Conservation (phyloP, 2,113 vertebrate genomes). For the Thomomys bottae region DNA sequence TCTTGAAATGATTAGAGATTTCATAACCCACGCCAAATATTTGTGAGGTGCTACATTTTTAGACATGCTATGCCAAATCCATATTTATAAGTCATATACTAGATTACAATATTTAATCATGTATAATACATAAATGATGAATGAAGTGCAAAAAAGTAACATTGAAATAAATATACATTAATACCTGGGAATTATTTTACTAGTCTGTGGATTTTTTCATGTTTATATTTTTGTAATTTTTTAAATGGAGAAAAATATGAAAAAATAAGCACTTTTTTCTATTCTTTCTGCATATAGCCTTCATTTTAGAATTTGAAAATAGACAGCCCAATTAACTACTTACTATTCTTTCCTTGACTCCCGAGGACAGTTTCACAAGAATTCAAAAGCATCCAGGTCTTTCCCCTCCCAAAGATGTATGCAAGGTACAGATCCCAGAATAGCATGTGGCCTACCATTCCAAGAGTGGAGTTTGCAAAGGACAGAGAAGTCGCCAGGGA, state of each 20-base stretch:
- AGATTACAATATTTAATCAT: too few relatives aligned
- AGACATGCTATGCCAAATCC: background rate
- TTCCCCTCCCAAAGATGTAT: background rate
- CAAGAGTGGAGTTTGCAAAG: background rate
- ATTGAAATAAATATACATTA: slow-evolving; percentile 39
- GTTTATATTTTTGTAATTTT: slow-evolving; percentile 5
- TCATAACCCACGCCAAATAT: background rate
- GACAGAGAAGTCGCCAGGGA: background rate
- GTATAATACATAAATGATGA: background rate
- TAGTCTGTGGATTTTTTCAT: background rate
- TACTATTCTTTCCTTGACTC: background rate
- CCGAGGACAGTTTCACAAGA: background rate
- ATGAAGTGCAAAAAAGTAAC: slow-evolving; percentile 2
- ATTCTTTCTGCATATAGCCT: background rate
- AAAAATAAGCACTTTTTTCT: background rate
- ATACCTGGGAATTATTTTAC: background rate
- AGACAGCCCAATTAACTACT: background rate
- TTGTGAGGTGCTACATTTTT: background rate
- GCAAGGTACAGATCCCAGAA: background rate
- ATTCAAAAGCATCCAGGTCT: background rate
- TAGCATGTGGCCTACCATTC: background rate
- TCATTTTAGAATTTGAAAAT: background rate
- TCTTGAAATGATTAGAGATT: background rate
- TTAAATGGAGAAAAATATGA: background rate
- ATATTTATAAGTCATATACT: background rate